These are phyloP conservation scores for Vipera latastei DNA, from an alignment of 2,797 vertebrate genomes.

Conservation along the genomic window DNA sequence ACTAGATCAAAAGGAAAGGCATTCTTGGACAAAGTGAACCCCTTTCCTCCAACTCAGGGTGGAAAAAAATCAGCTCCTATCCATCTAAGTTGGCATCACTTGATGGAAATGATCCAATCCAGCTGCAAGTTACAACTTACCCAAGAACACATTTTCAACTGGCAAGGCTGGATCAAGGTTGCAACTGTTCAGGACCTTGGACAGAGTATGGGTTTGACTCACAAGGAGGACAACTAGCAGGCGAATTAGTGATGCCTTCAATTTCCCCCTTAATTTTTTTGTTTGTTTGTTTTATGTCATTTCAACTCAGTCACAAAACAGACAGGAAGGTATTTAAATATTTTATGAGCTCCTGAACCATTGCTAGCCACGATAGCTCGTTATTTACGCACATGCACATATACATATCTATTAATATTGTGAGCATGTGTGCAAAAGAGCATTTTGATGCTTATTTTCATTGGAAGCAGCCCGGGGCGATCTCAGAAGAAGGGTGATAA, in stretches of 20 bases:
- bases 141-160: background rate
- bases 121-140: background rate
- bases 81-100: background rate
- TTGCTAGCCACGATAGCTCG: background rate
- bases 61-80: background rate
- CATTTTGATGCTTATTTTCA: background rate
- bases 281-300: background rate
- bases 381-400: background rate
- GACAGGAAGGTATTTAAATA: background rate
- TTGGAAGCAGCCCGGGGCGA: background rate
- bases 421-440: background rate
- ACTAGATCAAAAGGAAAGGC: background rate
- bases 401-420: background rate
- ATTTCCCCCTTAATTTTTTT: background rate
- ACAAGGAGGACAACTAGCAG: background rate
- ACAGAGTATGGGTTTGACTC: background rate
- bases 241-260: background rate
- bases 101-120: background rate
- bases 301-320: background rate
- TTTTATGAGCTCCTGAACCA: background rate
- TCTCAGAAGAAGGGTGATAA: background rate
- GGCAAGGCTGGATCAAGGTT: background rate
- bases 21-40: background rate
- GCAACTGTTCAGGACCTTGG: background rate
- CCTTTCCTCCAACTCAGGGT: background rate